Percentiles rank a stretch among this genome's conserved stretches.
Conservation (phyloP, 1,140 invertebrate species). For the Apocrypta bakeri region DNA sequence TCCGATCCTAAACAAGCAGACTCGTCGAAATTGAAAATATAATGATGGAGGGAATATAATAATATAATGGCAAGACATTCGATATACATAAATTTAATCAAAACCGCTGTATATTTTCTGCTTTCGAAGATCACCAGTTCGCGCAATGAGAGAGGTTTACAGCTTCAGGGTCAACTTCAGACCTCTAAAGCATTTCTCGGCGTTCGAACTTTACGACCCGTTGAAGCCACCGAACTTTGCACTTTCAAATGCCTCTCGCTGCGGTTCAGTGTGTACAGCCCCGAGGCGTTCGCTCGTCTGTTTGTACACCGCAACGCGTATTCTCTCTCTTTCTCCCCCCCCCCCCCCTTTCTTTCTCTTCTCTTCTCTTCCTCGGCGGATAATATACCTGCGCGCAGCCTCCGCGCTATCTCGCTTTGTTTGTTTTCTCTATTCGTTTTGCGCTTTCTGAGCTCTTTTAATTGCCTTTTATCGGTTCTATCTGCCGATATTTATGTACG, state of each 20-base stretch:
- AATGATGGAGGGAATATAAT: no score
- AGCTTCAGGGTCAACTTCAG: conserved; percentile 22
- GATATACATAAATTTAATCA: conserved; percentile 20
- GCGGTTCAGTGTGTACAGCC: not conserved
- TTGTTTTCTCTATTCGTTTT: conserved; percentile 21
- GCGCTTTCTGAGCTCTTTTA: conserved; percentile 3
- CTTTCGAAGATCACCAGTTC: not conserved
- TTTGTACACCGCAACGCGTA: conserved; percentile 7
- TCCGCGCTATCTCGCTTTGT: conserved; percentile 1
- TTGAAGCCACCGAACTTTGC: conserved; percentile 37
- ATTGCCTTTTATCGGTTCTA: conserved; percentile 21
- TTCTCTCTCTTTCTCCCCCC: conserved; percentile 4
- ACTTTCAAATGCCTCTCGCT: conserved; percentile 31
- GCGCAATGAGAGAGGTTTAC: not conserved
- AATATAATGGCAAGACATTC: not conserved
- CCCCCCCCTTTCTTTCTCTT: not conserved
- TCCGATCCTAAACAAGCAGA: no score
- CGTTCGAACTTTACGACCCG: conserved; percentile 23
- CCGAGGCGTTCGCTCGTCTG: not conserved
- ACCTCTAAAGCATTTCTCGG: not conserved
- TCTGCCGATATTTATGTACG: conserved; percentile 7
- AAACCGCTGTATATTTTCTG: not conserved
- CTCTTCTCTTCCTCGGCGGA: not conserved
- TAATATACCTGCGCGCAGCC: not conserved
- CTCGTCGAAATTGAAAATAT: no score